Percentiles rank a stretch among this genome's conserved stretches.
Conservation (phyloP, 2,113 vertebrate species). For the Kobus ellipsiprymnus region DNA sequence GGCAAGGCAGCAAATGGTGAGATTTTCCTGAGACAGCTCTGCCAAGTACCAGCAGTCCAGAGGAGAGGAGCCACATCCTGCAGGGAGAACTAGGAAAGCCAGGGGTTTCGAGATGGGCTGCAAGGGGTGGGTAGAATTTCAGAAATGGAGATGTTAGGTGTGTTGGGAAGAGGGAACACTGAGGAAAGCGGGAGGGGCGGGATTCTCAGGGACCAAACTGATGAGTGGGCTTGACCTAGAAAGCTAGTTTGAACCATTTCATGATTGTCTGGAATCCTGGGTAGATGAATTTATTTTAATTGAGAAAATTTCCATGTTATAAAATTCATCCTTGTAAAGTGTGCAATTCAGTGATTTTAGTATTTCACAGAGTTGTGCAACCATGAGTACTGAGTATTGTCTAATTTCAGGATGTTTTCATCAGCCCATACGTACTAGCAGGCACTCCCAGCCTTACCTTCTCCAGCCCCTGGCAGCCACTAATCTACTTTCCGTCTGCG, state of each 20-base stretch:
- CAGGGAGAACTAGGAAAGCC: neutral
- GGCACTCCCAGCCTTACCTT: neutral
- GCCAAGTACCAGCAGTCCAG: neutral
- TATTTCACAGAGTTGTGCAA: neutral
- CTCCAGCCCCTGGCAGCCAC: neutral
- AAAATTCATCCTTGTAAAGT: neutral
- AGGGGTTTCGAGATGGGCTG: neutral
- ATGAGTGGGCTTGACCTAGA: neutral
- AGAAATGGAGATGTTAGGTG: neutral
- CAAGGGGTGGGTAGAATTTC: neutral
- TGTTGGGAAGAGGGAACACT: neutral
- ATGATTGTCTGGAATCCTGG: neutral
- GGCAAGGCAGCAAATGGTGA: neutral
- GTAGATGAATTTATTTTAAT: neutral
- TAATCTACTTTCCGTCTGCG: neutral
- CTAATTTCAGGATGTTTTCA: constrained; percentile 20
- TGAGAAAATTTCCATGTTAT: neutral
- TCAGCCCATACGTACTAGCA: neutral
- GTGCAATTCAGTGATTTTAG: neutral
- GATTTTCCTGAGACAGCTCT: neutral
- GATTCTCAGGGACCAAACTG: neutral
- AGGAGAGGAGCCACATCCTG: rapidly evolving
- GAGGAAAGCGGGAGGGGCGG: neutral
- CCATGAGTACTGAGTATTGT: neutral
- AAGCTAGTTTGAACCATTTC: neutral